Percentiles rank a stretch among this genome's conserved stretches.
Evolutionary conservation across 2,888 invertebrate species (phyloP).

Genomic region (Drosophila ustulata): DNA sequence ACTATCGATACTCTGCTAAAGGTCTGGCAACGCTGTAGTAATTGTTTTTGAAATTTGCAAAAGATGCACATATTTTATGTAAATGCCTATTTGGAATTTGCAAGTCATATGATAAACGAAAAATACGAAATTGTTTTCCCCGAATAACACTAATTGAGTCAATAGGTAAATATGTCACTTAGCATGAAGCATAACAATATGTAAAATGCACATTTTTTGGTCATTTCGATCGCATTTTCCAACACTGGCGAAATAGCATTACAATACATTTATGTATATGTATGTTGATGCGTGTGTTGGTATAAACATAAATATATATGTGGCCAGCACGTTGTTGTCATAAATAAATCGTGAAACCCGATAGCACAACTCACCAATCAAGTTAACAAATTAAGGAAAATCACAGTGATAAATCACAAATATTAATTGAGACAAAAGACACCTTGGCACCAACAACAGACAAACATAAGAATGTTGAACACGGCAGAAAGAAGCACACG

Average conservation of each 20-base stretch:
- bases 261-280: conserved; percentile 10
- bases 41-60: not conserved
- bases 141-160: not conserved
- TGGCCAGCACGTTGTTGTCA: not conserved
- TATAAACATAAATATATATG: conserved; percentile 21
- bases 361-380: conserved; percentile 37
- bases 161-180: not conserved
- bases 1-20: not conserved
- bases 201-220: not conserved
- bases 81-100: not conserved
- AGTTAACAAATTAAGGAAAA: not conserved
- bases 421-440: not conserved
- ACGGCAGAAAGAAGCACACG: conserved; percentile 45
- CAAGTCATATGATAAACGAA: not conserved
- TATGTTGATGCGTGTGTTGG: conserved; percentile 20
- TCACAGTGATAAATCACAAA: not conserved
- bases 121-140: not conserved
- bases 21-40: not conserved
- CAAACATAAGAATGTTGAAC: conserved; percentile 20
- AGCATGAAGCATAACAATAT: not conserved
- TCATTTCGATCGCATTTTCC: conserved; percentile 16
- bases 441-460: not conserved
- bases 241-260: conserved; percentile 28
- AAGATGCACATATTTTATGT: not conserved
- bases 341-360: not conserved